These are phyloP conservation scores for Apodemia zela DNA, from an alignment of 2,888 invertebrate genomes.

Conservation along the genomic window DNA sequence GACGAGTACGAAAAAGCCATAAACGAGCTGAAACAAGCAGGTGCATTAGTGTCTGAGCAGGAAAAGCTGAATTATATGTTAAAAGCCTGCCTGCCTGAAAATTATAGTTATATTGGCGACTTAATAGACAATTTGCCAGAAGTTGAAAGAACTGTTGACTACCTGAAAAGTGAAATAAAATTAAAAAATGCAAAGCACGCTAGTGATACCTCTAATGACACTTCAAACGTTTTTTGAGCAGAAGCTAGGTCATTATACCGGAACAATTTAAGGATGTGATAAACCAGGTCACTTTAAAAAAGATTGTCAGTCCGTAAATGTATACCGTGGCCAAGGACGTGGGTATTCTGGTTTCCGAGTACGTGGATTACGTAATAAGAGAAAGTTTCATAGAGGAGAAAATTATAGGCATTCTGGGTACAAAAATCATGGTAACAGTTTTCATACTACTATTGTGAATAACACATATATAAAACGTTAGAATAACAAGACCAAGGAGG, in stretches of 20 bases:
- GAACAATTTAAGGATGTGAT: conserved; percentile 4
- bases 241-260: conserved; percentile 2
- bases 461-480: conserved; percentile 8
- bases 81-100: conserved; percentile 24
- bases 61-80: conserved; percentile 29
- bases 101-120: conserved; percentile 25
- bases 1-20: conserved; percentile 32
- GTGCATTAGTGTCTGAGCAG: conserved; percentile 20
- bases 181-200: conserved; percentile 18
- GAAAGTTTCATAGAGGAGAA: no score
- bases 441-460: conserved; percentile 16
- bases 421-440: conserved; percentile 14
- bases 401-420: no score
- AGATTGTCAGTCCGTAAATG: conserved; percentile 8
- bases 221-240: conserved; percentile 13
- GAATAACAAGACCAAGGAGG: not conserved
- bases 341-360: not conserved
- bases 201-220: conserved; percentile 11
- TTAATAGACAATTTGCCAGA: conserved; percentile 25
- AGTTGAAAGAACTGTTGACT: conserved; percentile 25
- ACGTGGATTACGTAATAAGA: conserved; percentile 3
- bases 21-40: conserved; percentile 30
- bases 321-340: conserved; percentile 8
- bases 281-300: conserved; percentile 18
- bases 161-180: conserved; percentile 27